These are phyloP conservation scores for Diadophis punctatus DNA, from an alignment of 2,113 vertebrate species.

Conservation along the genomic window DNA sequence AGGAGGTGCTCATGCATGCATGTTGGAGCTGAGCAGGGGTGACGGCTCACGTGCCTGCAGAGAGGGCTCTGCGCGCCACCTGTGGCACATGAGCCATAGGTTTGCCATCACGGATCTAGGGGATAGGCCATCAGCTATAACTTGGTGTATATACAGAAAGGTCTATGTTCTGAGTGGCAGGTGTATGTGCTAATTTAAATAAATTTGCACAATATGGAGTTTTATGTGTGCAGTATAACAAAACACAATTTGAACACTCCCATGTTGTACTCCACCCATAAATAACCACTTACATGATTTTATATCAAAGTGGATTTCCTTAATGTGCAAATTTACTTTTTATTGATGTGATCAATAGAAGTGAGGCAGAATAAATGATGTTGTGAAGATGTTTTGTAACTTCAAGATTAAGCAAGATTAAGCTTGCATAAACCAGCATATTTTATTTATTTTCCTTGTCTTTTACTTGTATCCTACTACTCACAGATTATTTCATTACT, in stretches of 20 bases:
- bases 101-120: no score
- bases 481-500: conserved; percentile 12
- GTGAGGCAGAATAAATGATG: background rate
- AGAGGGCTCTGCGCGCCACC: no score
- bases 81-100: no score
- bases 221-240: background rate
- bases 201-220: background rate
- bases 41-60: no score
- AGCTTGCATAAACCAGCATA: background rate
- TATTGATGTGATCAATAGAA: background rate
- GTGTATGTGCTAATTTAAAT: background rate
- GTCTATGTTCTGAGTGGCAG: background rate
- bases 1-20: no score
- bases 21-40: no score
- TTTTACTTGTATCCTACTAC: background rate
- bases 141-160: background rate
- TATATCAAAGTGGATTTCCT: background rate
- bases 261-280: background rate
- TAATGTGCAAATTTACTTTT: background rate
- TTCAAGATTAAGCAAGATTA: background rate
- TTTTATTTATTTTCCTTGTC: background rate
- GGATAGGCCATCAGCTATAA: background rate
- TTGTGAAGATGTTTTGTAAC: background rate
- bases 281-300: background rate
- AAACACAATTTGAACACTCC: background rate